These are phyloP conservation scores for Mesoclemmys tuberculata DNA, from an alignment of 2,113 vertebrate genomes.

Conservation along the genomic window DNA sequence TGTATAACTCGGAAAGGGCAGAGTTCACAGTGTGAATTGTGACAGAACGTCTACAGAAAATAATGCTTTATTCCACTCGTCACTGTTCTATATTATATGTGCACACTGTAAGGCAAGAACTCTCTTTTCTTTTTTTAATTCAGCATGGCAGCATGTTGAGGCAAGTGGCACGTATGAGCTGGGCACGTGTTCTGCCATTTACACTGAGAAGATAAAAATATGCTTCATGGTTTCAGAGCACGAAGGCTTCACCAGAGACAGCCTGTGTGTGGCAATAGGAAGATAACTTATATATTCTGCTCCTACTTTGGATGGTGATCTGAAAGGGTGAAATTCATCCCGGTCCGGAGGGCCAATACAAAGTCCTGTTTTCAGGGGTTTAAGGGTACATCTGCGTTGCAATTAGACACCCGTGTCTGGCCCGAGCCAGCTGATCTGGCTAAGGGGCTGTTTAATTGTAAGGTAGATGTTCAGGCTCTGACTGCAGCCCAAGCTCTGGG, in stretches of 20 bases:
- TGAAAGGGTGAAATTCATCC: constrained; percentile 54
- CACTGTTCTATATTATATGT: background rate
- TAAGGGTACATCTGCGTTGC: background rate
- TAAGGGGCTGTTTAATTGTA: background rate
- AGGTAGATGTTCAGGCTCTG: background rate
- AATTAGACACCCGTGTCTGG: background rate
- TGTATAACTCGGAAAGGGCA: background rate
- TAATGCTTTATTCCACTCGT: constrained; percentile 39
- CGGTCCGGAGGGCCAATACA: background rate
- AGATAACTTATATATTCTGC: background rate
- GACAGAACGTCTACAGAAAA: background rate
- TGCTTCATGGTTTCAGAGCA: constrained; percentile 36
- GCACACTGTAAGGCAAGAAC: background rate
- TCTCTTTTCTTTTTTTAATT: background rate
- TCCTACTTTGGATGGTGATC: constrained; percentile 31
- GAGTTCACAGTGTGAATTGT: background rate
- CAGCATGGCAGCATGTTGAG: background rate
- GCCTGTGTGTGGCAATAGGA: constrained; percentile 56
- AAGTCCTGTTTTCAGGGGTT: background rate
- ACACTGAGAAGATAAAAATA: background rate
- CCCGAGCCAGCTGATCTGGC: background rate
- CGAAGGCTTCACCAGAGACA: constrained; percentile 57
- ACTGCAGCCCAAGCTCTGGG: background rate
- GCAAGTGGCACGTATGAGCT: background rate
- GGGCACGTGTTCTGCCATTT: background rate